These are phyloP conservation scores for Protula sp. DNA, from an alignment of 2,888 invertebrate genomes.

Conservation along the genomic window DNA sequence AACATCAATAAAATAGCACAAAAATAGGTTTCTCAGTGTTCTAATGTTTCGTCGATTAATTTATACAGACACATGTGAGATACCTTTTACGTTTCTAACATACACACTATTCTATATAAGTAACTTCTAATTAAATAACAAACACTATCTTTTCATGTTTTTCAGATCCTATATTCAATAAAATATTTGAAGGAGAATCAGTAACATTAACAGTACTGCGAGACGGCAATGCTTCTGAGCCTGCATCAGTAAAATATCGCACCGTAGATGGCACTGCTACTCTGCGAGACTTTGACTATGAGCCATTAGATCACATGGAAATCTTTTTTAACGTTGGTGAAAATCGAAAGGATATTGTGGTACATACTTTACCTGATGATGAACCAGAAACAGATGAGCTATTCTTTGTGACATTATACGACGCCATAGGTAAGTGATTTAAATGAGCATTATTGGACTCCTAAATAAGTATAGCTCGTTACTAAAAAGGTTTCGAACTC, in stretches of 20 bases:
- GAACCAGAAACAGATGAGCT: constrained; percentile 43
- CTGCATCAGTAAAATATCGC: constrained; percentile 32
- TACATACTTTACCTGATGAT: constrained; percentile 37
- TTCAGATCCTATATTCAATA: too few relatives aligned
- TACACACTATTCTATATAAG: too few relatives aligned
- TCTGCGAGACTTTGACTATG: constrained; percentile 30
- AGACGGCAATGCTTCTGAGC: constrained; percentile 28
- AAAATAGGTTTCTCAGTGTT: too few relatives aligned
- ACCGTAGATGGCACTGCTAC: constrained; percentile 43
- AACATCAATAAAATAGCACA: too few relatives aligned
- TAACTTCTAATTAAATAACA: too few relatives aligned
- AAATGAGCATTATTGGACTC: too few relatives aligned
- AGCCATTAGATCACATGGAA: constrained; percentile 20
- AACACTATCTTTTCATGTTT: too few relatives aligned
- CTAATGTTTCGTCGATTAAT: too few relatives aligned
- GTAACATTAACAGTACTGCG: constrained; percentile 31
- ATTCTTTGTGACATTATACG: constrained; percentile 42
- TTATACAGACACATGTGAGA: too few relatives aligned
- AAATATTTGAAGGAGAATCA: neutral
- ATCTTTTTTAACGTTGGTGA: constrained; percentile 38
- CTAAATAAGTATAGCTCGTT: too few relatives aligned
- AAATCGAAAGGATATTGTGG: constrained; percentile 28
- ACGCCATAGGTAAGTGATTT: constrained; percentile 44
- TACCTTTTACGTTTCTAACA: too few relatives aligned
- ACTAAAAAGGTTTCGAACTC: too few relatives aligned